Percentiles rank a stretch among this genome's conserved stretches.
phyloP scores from a whole-genome alignment of 2,888 invertebrate genomes.

The Margaritifera margaritifera region DNA sequence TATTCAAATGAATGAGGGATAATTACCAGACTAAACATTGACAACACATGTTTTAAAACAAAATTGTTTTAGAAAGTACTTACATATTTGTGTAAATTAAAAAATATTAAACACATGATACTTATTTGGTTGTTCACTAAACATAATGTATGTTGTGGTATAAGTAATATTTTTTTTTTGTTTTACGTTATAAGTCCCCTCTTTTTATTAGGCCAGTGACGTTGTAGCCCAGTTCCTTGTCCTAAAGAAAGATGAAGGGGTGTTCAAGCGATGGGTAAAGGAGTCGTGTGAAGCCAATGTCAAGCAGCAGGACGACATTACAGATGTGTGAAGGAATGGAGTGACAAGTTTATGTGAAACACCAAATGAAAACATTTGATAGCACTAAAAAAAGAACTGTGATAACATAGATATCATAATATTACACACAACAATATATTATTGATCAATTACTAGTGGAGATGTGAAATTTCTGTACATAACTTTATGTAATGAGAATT shows the following conservation, averaged over 20 bases:
- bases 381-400: too few species aligned
- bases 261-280: constrained; percentile 98
- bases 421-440: too few species aligned
- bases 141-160: neutral
- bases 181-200: constrained; percentile 3
- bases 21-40: too few species aligned
- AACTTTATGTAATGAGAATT: too few species aligned
- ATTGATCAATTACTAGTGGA: too few species aligned
- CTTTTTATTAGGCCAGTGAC: constrained; percentile 89
- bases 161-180: neutral
- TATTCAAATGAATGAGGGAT: too few species aligned
- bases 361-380: too few species aligned
- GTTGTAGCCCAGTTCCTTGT: constrained; percentile 97
- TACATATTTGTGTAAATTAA: too few species aligned
- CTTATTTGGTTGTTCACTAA: neutral
- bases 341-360: constrained; percentile 93
- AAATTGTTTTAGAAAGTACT: too few species aligned
- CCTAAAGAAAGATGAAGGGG: constrained; percentile 93
- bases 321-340: constrained; percentile 97
- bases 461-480: too few species aligned
- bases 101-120: neutral
- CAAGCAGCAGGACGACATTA: constrained; percentile 94
- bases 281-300: constrained; percentile 91
- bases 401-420: too few species aligned
- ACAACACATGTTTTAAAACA: too few species aligned